Percentiles rank a stretch among this genome's conserved stretches.
These are phyloP conservation scores for Leucopsar rothschildi DNA, from an alignment of 2,113 vertebrate genomes.

Conservation along the genomic window DNA sequence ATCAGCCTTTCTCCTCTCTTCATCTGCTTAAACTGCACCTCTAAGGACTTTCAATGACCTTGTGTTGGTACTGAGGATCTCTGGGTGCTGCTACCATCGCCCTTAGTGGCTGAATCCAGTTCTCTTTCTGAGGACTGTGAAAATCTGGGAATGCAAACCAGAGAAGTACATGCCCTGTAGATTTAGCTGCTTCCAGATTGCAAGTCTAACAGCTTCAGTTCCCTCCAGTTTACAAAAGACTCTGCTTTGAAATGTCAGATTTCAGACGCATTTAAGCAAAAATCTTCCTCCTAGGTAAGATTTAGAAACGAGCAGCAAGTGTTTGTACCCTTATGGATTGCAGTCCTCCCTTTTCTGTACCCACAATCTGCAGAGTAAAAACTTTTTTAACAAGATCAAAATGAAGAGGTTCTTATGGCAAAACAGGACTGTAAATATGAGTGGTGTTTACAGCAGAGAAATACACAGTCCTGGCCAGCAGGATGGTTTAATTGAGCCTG, in stretches of 20 bases:
- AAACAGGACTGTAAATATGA: not conserved
- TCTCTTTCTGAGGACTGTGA: not conserved
- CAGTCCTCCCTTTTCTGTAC: not conserved
- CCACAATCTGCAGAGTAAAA: not conserved
- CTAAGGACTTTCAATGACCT: not conserved
- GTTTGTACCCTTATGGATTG: not conserved
- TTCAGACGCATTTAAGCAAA: conserved; percentile 1
- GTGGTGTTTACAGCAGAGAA: not conserved
- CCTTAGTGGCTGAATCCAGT: not conserved
- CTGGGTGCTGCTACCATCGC: not conserved
- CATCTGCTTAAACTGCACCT: not conserved
- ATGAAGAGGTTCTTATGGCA: not conserved
- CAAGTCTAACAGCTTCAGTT: conserved; percentile 35
- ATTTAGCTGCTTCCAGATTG: conserved; percentile 50
- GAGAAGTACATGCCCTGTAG: not conserved
- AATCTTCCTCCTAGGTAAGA: not conserved
- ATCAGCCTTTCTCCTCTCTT: not conserved
- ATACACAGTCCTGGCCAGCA: not conserved
- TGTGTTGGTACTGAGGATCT: not conserved
- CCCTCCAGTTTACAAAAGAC: conserved; percentile 23
- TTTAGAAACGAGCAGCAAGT: not conserved
- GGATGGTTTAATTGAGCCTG: not conserved
- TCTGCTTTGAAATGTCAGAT: conserved; percentile 34
- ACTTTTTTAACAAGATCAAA: not conserved
- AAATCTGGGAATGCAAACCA: not conserved